phyloP scores from a whole-genome alignment of 2,113 vertebrate species.

The Ancistrus triradiatus region DNA sequence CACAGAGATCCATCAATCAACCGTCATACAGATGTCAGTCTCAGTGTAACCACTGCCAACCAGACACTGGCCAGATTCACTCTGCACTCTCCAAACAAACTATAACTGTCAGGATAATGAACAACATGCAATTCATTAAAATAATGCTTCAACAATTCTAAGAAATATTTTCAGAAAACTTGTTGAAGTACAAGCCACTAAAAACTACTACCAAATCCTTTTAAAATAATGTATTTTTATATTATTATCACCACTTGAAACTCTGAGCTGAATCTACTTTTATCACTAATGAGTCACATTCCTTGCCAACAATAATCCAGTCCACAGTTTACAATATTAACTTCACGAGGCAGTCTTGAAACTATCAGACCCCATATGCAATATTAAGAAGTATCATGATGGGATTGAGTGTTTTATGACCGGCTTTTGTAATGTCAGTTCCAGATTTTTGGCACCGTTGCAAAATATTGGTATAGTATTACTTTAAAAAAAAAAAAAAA shows the following conservation, averaged over 20 bases:
- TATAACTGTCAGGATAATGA: neutral
- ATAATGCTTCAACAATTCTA: neutral
- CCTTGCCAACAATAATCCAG: neutral
- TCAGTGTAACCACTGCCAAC: conserved; percentile 12
- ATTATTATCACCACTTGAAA: neutral
- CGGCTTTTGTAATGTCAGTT: too few relatives aligned
- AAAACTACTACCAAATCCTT: too few relatives aligned
- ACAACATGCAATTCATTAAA: neutral
- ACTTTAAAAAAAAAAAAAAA: too few relatives aligned
- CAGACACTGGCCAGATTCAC: neutral
- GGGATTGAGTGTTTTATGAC: conserved; percentile 38
- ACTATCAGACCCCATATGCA: conserved; percentile 8
- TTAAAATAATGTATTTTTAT: too few relatives aligned
- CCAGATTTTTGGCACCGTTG: too few relatives aligned
- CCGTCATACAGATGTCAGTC: neutral
- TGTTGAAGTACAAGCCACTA: too few relatives aligned
- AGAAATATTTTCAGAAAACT: too few relatives aligned
- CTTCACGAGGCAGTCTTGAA: neutral
- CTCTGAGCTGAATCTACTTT: too few relatives aligned
- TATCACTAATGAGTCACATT: neutral
- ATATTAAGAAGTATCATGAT: conserved; percentile 15
- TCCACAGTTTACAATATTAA: neutral
- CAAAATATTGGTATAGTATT: too few relatives aligned
- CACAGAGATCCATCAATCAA: conserved; percentile 21
- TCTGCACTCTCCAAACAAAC: neutral